These are phyloP conservation scores for Misgurnus anguillicaudatus DNA, from an alignment of 2,113 vertebrate species.

Conservation along the genomic window DNA sequence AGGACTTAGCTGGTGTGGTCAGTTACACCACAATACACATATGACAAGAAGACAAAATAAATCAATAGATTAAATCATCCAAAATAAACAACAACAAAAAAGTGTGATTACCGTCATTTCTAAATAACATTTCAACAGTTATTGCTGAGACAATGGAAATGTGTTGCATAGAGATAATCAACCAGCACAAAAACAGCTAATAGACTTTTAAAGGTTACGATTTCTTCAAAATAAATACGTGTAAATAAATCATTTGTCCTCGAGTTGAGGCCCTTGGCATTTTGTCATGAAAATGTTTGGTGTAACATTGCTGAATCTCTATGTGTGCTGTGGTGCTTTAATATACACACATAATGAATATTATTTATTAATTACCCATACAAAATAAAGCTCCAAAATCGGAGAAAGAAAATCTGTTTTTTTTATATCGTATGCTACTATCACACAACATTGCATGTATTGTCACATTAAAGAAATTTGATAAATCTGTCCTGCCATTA, in stretches of 20 bases:
- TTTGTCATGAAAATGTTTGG: neutral
- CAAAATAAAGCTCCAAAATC: too few species aligned
- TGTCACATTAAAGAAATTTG: too few species aligned
- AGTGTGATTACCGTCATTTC: neutral
- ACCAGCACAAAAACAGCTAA: constrained; percentile 51
- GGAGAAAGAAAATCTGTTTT: too few species aligned
- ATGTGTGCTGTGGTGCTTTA: neutral
- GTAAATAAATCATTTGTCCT: neutral
- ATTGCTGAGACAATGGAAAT: constrained; percentile 51
- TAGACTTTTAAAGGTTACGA: constrained; percentile 43
- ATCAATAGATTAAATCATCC: neutral
- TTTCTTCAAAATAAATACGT: constrained; percentile 14
- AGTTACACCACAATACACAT: neutral
- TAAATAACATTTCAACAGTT: constrained; percentile 40
- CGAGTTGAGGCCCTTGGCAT: constrained; percentile 19
- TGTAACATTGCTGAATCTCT: neutral
- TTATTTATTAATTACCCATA: too few species aligned
- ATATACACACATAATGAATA: neutral
- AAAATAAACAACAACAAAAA: constrained; percentile 2
- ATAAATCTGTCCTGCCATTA: too few species aligned
- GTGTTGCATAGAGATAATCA: constrained; percentile 59
- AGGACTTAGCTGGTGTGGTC: constrained; percentile 11
- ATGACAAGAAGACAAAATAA: neutral
- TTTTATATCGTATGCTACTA: too few species aligned
- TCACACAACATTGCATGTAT: too few species aligned